Percentiles rank a stretch among this genome's conserved stretches.
Conservation (phyloP, 2,888 invertebrate genomes). For the Troilus luridus region DNA sequence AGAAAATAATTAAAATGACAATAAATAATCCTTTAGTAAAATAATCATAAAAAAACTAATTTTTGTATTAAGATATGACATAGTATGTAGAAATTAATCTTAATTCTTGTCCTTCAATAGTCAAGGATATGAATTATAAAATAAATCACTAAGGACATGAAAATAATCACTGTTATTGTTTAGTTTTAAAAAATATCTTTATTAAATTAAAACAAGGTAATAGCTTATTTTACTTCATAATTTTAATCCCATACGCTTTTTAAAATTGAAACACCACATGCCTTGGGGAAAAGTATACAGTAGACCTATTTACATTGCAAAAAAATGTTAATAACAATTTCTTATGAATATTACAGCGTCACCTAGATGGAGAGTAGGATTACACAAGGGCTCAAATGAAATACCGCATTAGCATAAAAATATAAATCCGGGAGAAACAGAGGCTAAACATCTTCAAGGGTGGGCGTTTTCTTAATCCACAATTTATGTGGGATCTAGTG, state of each 20-base stretch:
- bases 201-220: too few relatives aligned
- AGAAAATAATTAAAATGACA: too few relatives aligned
- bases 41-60: too few relatives aligned
- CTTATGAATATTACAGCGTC: slow-evolving; percentile 24
- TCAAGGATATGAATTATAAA: too few relatives aligned
- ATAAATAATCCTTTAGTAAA: too few relatives aligned
- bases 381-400: slow-evolving; percentile 22
- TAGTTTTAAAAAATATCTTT: too few relatives aligned
- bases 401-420: slow-evolving; percentile 10
- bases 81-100: too few relatives aligned
- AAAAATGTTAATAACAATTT: slow-evolving; percentile 32
- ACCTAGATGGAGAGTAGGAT: slow-evolving; percentile 9
- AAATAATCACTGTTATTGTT: too few relatives aligned
- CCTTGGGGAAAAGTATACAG: neutral
- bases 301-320: slow-evolving; percentile 2
- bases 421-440: neutral
- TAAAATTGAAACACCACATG: neutral
- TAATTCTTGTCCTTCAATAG: too few relatives aligned
- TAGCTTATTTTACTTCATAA: neutral
- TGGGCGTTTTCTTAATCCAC: neutral
- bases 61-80: too few relatives aligned
- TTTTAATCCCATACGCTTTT: neutral
- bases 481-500: neutral
- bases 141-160: too few relatives aligned
- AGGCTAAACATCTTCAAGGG: slow-evolving; percentile 1